A percentile compares a stretch with the other conserved stretches of the same genome.
phyloP scores from a whole-genome alignment of 2,113 vertebrate genomes.

The Muntiacus reevesi region DNA sequence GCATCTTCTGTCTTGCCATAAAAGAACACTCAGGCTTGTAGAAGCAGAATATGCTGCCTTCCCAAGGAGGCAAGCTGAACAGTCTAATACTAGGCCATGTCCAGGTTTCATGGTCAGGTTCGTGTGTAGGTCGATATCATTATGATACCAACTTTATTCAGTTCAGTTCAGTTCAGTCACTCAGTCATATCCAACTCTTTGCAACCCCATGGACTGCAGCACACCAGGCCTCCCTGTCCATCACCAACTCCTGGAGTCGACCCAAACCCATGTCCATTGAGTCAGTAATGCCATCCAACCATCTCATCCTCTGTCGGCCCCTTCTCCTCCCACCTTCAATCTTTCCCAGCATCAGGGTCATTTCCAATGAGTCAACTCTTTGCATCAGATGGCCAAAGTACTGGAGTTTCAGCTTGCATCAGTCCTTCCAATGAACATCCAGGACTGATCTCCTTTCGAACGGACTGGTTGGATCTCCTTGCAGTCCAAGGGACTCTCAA shows the following conservation, averaged over 20 bases:
- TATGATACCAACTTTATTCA: neutral
- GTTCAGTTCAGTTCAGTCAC: neutral
- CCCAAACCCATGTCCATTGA: too few relatives aligned
- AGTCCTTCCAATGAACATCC: neutral
- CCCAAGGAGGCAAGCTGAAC: neutral
- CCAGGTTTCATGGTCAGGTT: neutral
- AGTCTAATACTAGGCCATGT: neutral
- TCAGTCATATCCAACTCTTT: accelerated
- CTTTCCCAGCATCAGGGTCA: neutral
- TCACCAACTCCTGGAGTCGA: neutral
- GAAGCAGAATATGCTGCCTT: neutral
- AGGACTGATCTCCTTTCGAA: neutral
- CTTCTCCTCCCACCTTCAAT: neutral
- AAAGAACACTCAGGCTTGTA: neutral
- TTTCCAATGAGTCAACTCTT: neutral
- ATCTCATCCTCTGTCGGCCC: neutral
- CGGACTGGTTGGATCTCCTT: neutral
- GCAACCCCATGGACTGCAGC: neutral
- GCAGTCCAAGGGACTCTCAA: neutral
- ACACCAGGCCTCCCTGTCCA: neutral
- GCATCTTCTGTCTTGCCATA: neutral
- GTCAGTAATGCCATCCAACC: neutral
- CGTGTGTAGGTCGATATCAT: neutral
- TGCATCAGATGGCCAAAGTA: neutral
- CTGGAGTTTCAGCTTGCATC: neutral